A percentile compares a stretch with the other conserved stretches of the same genome.
phyloP scores from a whole-genome alignment of 2,888 invertebrate genomes.

The Ceratothoa steindachneri region DNA sequence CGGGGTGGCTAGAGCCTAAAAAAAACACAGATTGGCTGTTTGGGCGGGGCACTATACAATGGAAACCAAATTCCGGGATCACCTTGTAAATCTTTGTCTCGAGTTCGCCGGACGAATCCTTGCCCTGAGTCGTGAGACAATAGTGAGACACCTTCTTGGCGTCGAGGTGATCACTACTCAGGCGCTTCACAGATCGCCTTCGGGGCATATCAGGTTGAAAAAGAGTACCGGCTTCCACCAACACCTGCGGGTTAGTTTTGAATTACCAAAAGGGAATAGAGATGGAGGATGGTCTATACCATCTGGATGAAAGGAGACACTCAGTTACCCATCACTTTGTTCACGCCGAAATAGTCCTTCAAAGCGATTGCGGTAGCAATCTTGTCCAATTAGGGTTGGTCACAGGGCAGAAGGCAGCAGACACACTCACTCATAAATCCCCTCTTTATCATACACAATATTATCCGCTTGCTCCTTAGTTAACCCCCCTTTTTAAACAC shows the following conservation, averaged over 20 bases:
- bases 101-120: conserved; percentile 85
- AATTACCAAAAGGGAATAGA: neutral
- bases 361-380: too few relatives aligned
- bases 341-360: too few relatives aligned
- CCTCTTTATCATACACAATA: too few relatives aligned
- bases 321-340: too few relatives aligned
- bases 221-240: conserved; percentile 33
- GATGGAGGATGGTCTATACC: neutral
- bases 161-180: conserved; percentile 66
- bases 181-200: conserved; percentile 75
- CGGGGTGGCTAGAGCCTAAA: too few relatives aligned
- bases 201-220: conserved; percentile 74
- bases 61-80: conserved; percentile 20
- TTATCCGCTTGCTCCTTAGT: too few relatives aligned
- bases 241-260: conserved; percentile 19
- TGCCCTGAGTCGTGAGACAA: conserved; percentile 85
- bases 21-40: too few relatives aligned
- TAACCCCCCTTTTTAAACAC: too few relatives aligned
- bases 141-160: conserved; percentile 68
- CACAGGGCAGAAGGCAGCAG: too few relatives aligned
- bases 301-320: neutral
- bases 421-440: too few relatives aligned
- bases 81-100: conserved; percentile 89
- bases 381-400: too few relatives aligned
- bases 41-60: too few relatives aligned